Conservation (phyloP, 1,140 invertebrate genomes). For the Cydia strobilella region DNA sequence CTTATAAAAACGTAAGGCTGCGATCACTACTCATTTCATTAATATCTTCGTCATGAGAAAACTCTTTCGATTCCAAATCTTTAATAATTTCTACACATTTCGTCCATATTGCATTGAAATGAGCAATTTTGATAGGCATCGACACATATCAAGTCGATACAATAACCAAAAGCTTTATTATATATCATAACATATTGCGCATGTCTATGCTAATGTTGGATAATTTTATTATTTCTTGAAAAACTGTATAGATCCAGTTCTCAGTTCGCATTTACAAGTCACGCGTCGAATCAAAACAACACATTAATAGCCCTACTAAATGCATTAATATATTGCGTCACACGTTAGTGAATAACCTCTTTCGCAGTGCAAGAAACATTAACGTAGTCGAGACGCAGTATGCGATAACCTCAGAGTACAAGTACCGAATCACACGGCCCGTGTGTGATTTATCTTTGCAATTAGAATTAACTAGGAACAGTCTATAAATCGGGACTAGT, state of each 20-base stretch:
- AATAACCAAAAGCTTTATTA: too few species aligned
- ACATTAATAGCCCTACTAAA: neutral
- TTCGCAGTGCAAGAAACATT: conserved; percentile 33
- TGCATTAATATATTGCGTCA: neutral
- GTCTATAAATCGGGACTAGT: conserved; percentile 39
- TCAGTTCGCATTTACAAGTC: neutral
- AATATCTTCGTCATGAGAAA: too few species aligned
- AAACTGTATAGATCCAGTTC: neutral
- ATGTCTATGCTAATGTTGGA: too few species aligned
- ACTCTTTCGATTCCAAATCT: too few species aligned
- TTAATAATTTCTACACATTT: too few species aligned
- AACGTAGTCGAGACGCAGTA: conserved; percentile 54
- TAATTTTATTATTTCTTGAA: too few species aligned
- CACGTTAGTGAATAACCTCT: conserved; percentile 34
- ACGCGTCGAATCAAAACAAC: neutral
- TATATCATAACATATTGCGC: too few species aligned
- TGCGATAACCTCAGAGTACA: conserved; percentile 56
- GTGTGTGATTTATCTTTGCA: conserved; percentile 58
- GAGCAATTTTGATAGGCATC: too few species aligned
- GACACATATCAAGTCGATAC: too few species aligned
- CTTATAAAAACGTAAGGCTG: too few species aligned
- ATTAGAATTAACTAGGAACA: conserved; percentile 50
- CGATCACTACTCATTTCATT: too few species aligned
- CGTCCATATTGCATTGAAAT: too few species aligned
- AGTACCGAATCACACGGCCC: conserved; percentile 50